Percentiles rank a stretch among this genome's conserved stretches.
Evolutionary conservation across 2,888 invertebrate genomes (phyloP).

Genomic region (Bellardia bayeri): DNA sequence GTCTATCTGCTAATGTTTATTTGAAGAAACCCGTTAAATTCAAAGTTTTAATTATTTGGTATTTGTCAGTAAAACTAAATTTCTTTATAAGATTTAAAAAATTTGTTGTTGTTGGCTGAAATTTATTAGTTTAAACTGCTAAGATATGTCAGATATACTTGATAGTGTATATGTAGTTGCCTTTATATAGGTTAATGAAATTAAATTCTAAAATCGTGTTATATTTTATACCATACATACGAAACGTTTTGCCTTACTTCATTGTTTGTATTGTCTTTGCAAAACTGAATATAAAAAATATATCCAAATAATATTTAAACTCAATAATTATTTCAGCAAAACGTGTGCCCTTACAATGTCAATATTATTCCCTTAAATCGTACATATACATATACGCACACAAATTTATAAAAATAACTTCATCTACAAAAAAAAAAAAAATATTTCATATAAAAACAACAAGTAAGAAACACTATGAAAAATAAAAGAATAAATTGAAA

Average conservation of each 20-base stretch:
- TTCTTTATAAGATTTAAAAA: too few species aligned
- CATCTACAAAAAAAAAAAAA: conserved; percentile 10
- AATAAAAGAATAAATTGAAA: conserved; percentile 69
- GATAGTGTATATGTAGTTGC: too few species aligned
- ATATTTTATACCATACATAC: too few species aligned
- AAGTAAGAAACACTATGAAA: conserved; percentile 5
- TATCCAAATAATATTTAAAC: neutral
- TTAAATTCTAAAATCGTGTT: too few species aligned
- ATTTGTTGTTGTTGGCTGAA: too few species aligned
- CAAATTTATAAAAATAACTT: neutral
- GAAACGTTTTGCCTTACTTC: too few species aligned
- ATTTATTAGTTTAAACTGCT: too few species aligned
- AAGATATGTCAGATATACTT: too few species aligned
- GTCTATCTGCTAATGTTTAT: neutral
- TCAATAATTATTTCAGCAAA: neutral
- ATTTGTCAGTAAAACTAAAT: too few species aligned
- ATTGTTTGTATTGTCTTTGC: too few species aligned
- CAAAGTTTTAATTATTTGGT: neutral
- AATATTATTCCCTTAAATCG: neutral
- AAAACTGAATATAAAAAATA: neutral
- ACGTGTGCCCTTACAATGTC: neutral
- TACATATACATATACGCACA: neutral
- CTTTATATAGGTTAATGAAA: too few species aligned
- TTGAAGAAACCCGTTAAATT: neutral
- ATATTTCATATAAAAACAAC: conserved; percentile 21